A percentile compares a stretch with the other conserved stretches of the same genome.
phyloP scores from a whole-genome alignment of 2,797 vertebrate species.

The Gymnoscopelus microlampas region DNA sequence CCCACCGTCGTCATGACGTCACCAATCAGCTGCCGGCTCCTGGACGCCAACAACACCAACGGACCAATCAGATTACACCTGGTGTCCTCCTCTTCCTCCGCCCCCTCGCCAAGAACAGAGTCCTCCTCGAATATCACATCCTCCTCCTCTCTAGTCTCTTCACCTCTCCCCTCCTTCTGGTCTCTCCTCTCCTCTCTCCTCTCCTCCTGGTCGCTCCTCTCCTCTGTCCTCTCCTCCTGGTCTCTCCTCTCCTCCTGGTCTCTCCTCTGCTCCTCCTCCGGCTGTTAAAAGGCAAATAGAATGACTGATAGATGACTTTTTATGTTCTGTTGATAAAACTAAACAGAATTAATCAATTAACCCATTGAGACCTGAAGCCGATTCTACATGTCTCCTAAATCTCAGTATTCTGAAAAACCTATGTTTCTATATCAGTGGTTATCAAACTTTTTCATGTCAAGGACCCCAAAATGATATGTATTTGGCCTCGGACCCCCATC shows the following conservation, averaged over 20 bases:
- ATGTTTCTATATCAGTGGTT: no score
- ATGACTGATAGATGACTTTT: no score
- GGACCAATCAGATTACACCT: constrained; percentile 85
- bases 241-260: constrained; percentile 29
- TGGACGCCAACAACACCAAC: constrained; percentile 85
- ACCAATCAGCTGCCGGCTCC: constrained; percentile 87
- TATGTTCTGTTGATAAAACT: no score
- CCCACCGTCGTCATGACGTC: constrained; percentile 87
- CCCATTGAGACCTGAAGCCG: no score
- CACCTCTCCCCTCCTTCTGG: constrained; percentile 68
- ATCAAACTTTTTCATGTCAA: no score
- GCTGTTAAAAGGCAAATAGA: constrained; percentile 14
- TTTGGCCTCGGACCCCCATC: no score
- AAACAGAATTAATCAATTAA: no score
- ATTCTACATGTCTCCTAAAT: no score
- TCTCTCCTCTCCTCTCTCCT: constrained; percentile 69
- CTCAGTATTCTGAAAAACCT: no score
- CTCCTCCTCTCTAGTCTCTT: constrained; percentile 82
- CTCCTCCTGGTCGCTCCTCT: constrained; percentile 75
- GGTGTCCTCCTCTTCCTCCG: constrained; percentile 73
- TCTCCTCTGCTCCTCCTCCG: constrained; percentile 34
- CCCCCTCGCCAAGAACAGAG: constrained; percentile 77
- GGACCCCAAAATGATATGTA: no score
- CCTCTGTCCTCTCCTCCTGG: constrained; percentile 32
- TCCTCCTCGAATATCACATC: constrained; percentile 85